A percentile compares a stretch with the other conserved stretches of the same genome.
Conservation (phyloP, 1,140 invertebrate genomes). For the Lineus longissimus region DNA sequence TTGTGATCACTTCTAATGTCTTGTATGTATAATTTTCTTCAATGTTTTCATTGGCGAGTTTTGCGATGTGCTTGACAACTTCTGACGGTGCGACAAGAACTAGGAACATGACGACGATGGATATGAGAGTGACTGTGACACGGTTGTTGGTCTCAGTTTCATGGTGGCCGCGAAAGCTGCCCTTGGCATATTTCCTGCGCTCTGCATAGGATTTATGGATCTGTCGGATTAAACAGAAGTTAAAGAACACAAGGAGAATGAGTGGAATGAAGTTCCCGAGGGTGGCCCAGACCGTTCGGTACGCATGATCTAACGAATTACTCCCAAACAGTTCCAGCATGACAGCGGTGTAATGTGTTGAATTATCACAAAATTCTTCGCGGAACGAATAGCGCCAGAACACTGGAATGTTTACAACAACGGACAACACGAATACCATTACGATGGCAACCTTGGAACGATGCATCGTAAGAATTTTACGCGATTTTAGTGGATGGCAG, state of each 20-base stretch:
- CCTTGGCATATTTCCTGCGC: slow-evolving; percentile 22
- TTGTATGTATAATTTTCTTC: slow-evolving; percentile 24
- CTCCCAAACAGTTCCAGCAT: slow-evolving; percentile 23
- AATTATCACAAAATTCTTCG: slow-evolving; percentile 19
- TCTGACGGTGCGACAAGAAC: slow-evolving; percentile 49
- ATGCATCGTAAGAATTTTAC: slow-evolving; percentile 41
- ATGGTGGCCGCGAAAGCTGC: slow-evolving; percentile 1
- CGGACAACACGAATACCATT: slow-evolving; percentile 39
- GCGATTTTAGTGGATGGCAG: slow-evolving; percentile 45
- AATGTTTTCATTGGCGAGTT: slow-evolving; percentile 29
- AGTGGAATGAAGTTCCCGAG: slow-evolving; percentile 48
- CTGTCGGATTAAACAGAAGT: slow-evolving; percentile 41
- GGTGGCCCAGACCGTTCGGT: slow-evolving; percentile 44
- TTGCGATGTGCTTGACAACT: slow-evolving; percentile 36
- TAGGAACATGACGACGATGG: slow-evolving; percentile 49
- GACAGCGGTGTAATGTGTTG: slow-evolving; percentile 12
- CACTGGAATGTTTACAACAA: slow-evolving; percentile 46
- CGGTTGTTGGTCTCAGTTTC: slow-evolving; percentile 26
- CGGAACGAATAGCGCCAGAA: slow-evolving; percentile 42
- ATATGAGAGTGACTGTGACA: slow-evolving; percentile 45
- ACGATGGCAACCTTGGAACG: slow-evolving; percentile 43
- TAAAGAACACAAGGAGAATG: slow-evolving; percentile 42
- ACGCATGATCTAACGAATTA: slow-evolving; percentile 32
- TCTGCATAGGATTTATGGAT: slow-evolving; percentile 45
- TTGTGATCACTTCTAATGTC: slow-evolving; percentile 39